Evolutionary conservation across 2,797 vertebrate genomes (phyloP).

Genomic region (Dryobates pubescens): DNA sequence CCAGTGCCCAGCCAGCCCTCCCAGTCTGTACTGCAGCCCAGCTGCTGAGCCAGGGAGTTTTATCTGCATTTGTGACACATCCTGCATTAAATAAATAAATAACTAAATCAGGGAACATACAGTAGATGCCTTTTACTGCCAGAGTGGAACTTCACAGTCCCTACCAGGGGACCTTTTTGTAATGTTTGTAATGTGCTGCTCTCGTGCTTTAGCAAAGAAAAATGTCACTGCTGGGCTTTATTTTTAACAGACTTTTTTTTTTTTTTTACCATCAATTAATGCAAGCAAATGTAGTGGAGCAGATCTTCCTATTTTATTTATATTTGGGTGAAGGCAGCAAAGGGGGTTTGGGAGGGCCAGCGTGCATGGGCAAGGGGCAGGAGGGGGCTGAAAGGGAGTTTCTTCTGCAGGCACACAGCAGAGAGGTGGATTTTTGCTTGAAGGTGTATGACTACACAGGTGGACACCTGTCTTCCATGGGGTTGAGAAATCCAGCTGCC

Average conservation of each 20-base stretch:
- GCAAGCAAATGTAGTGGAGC: conserved; percentile 75
- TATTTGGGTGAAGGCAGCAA: conserved; percentile 56
- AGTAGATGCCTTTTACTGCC: conserved; percentile 75
- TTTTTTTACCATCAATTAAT: conserved; percentile 78
- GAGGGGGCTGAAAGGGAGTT: not conserved
- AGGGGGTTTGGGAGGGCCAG: not conserved
- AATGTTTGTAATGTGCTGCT: conserved; percentile 79
- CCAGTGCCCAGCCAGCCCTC: not conserved
- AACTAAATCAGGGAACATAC: conserved; percentile 40
- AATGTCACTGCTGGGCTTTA: conserved; percentile 82
- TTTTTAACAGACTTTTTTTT: conserved; percentile 74
- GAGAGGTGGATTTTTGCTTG: not conserved
- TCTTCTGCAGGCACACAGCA: not conserved
- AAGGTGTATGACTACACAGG: not conserved
- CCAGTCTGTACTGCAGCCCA: conserved; percentile 1
- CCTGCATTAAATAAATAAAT: conserved; percentile 10
- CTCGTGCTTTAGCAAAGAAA: conserved; percentile 79
- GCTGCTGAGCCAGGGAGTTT: conserved; percentile 28
- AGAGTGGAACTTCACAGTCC: conserved; percentile 74
- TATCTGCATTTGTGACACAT: conserved; percentile 49
- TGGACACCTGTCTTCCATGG: not conserved
- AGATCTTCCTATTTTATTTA: conserved; percentile 76
- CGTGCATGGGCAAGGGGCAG: not conserved
- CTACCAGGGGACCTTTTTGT: conserved; percentile 76
- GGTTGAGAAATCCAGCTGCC: not conserved